These are phyloP conservation scores for Anneissia japonica DNA, from an alignment of 35 echinoderm and acorn worm genomes.

Conservation along the genomic window DNA sequence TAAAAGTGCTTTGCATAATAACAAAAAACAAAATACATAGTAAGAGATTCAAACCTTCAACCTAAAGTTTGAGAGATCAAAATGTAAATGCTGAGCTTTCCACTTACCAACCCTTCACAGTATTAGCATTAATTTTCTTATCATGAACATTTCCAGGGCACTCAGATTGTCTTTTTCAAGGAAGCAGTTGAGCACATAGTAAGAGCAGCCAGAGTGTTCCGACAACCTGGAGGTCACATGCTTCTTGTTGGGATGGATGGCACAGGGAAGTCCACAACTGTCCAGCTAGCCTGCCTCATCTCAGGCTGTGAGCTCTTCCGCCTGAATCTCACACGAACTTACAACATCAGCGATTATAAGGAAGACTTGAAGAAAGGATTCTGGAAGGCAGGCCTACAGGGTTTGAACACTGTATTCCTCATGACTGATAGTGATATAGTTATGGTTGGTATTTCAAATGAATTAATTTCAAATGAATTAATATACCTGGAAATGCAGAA, in stretches of 20 bases:
- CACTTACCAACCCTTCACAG: no score
- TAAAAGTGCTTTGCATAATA: no score
- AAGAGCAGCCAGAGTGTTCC: conserved; percentile 82
- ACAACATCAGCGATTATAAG: conserved; percentile 74
- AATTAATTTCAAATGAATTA: no score
- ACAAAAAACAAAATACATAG: no score
- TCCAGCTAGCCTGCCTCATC: conserved; percentile 83
- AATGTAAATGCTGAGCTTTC: no score
- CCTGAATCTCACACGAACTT: conserved; percentile 81
- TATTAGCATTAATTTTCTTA: no score
- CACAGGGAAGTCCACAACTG: conserved; percentile 82
- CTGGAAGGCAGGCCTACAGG: conserved; percentile 65
- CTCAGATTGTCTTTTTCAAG: conserved; percentile 88
- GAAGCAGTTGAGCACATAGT: conserved; percentile 87
- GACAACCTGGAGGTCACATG: conserved; percentile 97
- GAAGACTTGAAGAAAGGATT: conserved; percentile 93
- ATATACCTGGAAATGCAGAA: no score
- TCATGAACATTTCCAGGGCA: neutral
- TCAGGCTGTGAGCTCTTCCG: conserved; percentile 82
- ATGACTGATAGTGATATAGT: conserved; percentile 95
- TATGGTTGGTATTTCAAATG: conserved; percentile 38
- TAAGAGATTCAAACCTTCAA: no score
- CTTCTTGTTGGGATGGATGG: conserved; percentile 84
- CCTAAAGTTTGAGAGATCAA: no score
- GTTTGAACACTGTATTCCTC: conserved; percentile 72